These are phyloP conservation scores for Buathra laborator DNA, from an alignment of 2,888 invertebrate species.

Conservation along the genomic window DNA sequence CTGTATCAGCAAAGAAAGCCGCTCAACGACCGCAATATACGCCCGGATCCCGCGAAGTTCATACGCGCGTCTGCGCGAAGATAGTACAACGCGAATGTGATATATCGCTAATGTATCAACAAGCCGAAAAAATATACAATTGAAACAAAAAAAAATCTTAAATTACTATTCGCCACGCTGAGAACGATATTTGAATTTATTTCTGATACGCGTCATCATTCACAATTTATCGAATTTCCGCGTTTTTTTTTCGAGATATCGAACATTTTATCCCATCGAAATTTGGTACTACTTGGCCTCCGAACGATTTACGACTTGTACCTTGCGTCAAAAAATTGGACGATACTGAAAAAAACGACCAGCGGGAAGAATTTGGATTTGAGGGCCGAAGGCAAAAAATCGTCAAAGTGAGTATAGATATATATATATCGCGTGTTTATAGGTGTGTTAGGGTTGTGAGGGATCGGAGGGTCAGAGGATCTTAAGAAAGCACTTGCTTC, in stretches of 20 bases:
- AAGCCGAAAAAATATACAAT: not conserved
- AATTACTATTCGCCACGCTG: not conserved
- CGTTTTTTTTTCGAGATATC: not conserved
- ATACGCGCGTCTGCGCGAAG: not conserved
- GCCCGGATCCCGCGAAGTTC: not conserved
- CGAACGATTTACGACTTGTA: not conserved
- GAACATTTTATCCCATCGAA: not conserved
- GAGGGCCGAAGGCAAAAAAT: slow-evolving; percentile 23
- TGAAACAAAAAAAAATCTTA: not conserved
- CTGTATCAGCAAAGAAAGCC: slow-evolving; percentile 27
- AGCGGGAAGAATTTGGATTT: slow-evolving; percentile 40
- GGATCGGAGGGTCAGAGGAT: slow-evolving; percentile 53
- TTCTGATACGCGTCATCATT: no score
- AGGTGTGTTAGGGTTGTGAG: slow-evolving; percentile 31
- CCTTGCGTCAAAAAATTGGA: not conserved
- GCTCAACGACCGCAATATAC: slow-evolving; percentile 13
- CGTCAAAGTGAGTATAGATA: slow-evolving; percentile 36
- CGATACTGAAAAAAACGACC: slow-evolving; percentile 37
- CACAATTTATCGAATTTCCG: no score
- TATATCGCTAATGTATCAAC: slow-evolving; percentile 26
- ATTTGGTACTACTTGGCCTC: not conserved
- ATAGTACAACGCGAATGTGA: slow-evolving; percentile 20
- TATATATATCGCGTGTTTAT: slow-evolving; percentile 1
- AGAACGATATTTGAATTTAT: no score
- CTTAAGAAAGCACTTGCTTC: slow-evolving; percentile 55